These are phyloP conservation scores for Adelges cooleyi DNA, from an alignment of 1,140 invertebrate species.

Conservation along the genomic window DNA sequence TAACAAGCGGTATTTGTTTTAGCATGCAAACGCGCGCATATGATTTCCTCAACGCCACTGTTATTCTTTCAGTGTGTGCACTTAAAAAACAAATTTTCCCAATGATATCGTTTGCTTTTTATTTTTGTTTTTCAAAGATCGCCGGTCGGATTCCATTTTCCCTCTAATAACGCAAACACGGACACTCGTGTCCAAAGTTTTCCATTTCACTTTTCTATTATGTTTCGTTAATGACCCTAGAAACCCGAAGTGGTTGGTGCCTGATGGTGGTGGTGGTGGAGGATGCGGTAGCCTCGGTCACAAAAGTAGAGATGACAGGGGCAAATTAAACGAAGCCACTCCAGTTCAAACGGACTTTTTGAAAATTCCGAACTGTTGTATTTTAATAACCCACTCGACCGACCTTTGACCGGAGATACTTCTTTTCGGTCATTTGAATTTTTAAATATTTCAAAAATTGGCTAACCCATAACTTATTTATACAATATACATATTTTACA, in stretches of 20 bases:
- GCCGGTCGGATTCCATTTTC: background rate
- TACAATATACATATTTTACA: too few relatives aligned
- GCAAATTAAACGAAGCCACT: slow-evolving; percentile 24
- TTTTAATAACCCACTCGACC: slow-evolving; percentile 25
- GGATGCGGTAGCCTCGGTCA: too few relatives aligned
- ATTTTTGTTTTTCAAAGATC: background rate
- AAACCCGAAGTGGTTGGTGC: background rate
- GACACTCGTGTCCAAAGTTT: background rate
- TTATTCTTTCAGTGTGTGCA: too few relatives aligned
- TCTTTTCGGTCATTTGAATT: slow-evolving; percentile 8
- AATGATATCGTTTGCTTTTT: background rate
- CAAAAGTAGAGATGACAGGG: background rate
- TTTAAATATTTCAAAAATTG: background rate
- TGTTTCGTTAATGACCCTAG: background rate
- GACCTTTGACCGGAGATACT: slow-evolving; percentile 18
- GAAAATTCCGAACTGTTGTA: slow-evolving; percentile 5
- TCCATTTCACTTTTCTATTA: background rate
- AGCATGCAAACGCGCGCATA: slow-evolving; percentile 8
- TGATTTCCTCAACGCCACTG: background rate
- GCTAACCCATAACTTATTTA: too few relatives aligned
- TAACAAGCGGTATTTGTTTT: slow-evolving; percentile 12
- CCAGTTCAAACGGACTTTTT: slow-evolving; percentile 10
- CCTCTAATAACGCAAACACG: background rate
- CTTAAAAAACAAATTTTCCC: too few relatives aligned
- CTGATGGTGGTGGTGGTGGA: too few relatives aligned